Evolutionary conservation across 2,113 vertebrate genomes (phyloP).

Genomic region (Dicerorhinus sumatrensis): DNA sequence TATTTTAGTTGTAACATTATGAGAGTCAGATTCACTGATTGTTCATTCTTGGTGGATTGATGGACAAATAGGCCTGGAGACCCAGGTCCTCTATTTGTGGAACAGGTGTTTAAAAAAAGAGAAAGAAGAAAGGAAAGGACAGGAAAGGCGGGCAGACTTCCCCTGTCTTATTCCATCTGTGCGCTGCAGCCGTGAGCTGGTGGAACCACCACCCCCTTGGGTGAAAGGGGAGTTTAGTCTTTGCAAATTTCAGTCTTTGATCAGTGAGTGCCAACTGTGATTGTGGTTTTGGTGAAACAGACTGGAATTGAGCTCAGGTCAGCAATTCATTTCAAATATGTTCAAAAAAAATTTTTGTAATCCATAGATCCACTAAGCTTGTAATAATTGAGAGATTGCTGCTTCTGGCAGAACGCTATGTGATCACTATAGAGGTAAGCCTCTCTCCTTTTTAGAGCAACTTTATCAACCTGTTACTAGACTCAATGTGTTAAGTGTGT

Average conservation of each 20-base stretch:
- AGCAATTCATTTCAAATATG: slow-evolving; percentile 27
- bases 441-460: neutral
- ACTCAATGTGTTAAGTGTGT: neutral
- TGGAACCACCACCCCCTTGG: neutral
- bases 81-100: neutral
- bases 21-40: slow-evolving; percentile 2
- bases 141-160: neutral
- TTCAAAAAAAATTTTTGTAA: slow-evolving; percentile 43
- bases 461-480: neutral
- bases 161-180: neutral
- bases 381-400: slow-evolving; percentile 98
- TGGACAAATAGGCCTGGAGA: neutral
- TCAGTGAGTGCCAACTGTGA: neutral
- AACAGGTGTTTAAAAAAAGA: neutral
- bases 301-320: neutral
- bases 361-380: slow-evolving; percentile 96
- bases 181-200: neutral
- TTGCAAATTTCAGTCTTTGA: slow-evolving; percentile 31
- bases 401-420: slow-evolving; percentile 97
- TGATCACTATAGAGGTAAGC: slow-evolving; percentile 98
- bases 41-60: slow-evolving; percentile 23
- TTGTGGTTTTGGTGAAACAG: neutral
- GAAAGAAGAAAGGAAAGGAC: neutral
- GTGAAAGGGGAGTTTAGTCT: neutral
- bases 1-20: slow-evolving; percentile 55